Base-by-base conservation (phyloP, 2,797 vertebrate species). In the Kryptopterus vitreolus region DNA sequence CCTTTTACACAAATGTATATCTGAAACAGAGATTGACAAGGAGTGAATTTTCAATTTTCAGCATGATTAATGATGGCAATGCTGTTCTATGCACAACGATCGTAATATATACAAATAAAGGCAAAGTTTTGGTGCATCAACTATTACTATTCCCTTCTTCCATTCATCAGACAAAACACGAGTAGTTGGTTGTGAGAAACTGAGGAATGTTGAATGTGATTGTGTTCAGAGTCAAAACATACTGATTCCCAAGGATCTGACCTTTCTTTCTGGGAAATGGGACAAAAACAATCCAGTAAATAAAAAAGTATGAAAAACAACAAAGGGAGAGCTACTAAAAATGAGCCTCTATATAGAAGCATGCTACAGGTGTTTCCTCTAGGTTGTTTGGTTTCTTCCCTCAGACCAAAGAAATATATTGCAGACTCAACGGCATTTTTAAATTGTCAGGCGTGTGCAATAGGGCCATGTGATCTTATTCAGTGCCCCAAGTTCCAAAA, bases 131-230 rank as follows among this genome's bases (percentile, higher is more conserved):
- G 20, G 48, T 22, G 18, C 48, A 33, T n/a, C n/a, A n/a, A n/a
- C 18, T 71, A 72, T 13, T 22, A 29, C 53, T 22, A 10, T 68
- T 68, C 22, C 15, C 38, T 8, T 69, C 22, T 57, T 57, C 3
- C 13, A 57, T n/a, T n/a, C n/a, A n/a, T n/a, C 52, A 73, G 71
- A 57, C 71, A 73, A 57, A 73, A 53, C 71, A 73, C 57, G 12
- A 16, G 7, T n/a, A 55, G 50, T 22, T 72, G 52, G 31, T n/a
- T 22, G 15, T n/a, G 26, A 26, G 4, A 9, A 29, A 70, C n/a
- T 43, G n/a, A 68, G 2, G 24, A 24, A 38, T 10, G 5, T 68
- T 46, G 3, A 9, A 43, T 68, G 11, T 24, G 48, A 71, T 71
- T 52, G 11, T 38, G 20, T 55, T 72, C 31, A 72, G 71, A 73